Conservation (phyloP, 2,888 invertebrate species). For the Oxyscelio sp. region DNA sequence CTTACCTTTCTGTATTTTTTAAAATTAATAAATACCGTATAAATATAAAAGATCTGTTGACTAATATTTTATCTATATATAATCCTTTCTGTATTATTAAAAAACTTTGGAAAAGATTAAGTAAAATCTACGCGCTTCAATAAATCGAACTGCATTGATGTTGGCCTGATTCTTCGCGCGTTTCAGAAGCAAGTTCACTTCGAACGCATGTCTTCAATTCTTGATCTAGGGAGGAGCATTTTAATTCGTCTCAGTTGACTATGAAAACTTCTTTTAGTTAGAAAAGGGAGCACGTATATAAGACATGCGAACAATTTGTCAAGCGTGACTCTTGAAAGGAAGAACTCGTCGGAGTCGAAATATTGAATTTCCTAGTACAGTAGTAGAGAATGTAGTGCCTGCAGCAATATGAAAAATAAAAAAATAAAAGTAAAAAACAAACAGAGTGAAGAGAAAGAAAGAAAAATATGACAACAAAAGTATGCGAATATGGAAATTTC, state of each 20-base stretch:
- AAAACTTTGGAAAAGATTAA: neutral
- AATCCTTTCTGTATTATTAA: too few species aligned
- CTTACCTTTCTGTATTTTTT: too few species aligned
- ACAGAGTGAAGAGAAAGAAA: too few species aligned
- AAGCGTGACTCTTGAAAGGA: slow-evolving; percentile 39
- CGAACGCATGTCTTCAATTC: neutral
- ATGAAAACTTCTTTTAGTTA: slow-evolving; percentile 23
- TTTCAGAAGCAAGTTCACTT: neutral
- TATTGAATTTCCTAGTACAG: slow-evolving; percentile 35
- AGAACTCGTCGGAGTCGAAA: slow-evolving; percentile 27
- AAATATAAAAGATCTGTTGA: too few species aligned
- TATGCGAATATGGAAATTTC: too few species aligned
- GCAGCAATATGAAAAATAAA: slow-evolving; percentile 1
- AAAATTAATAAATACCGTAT: too few species aligned
- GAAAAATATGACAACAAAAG: too few species aligned
- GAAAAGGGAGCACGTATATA: slow-evolving; percentile 25
- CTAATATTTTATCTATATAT: too few species aligned
- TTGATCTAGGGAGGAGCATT: neutral
- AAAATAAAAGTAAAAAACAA: too few species aligned
- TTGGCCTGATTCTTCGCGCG: neutral
- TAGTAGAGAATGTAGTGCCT: slow-evolving; percentile 26
- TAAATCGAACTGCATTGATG: neutral
- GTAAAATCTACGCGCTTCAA: neutral
- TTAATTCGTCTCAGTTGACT: slow-evolving; percentile 23
- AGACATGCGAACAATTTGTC: slow-evolving; percentile 40